Percentiles rank a stretch among this genome's conserved stretches.
Evolutionary conservation across 2,888 invertebrate species (phyloP).

Genomic region (Stramonita haemastoma): DNA sequence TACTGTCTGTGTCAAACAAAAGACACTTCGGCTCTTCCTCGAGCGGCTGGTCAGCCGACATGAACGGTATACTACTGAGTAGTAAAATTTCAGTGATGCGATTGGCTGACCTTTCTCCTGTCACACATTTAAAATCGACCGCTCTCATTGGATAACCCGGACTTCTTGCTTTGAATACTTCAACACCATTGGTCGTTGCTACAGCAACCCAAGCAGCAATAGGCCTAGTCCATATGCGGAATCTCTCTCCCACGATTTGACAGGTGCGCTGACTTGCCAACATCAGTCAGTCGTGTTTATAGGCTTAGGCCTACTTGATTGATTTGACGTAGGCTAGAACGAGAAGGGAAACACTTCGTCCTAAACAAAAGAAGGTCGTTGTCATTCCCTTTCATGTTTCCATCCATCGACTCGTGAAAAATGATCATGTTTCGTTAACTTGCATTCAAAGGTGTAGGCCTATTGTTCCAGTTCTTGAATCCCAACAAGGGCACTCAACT

Average conservation of each 20-base stretch:
- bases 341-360: background rate
- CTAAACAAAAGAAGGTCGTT: constrained; percentile 19
- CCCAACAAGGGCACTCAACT: too few relatives aligned
- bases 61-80: constrained; percentile 59
- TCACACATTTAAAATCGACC: constrained; percentile 63
- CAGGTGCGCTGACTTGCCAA: constrained; percentile 46
- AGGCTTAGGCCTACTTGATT: too few relatives aligned
- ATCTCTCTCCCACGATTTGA: constrained; percentile 39
- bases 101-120: constrained; percentile 64
- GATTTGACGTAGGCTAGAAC: background rate
- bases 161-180: constrained; percentile 51
- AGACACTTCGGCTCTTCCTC: background rate
- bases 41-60: constrained; percentile 30
- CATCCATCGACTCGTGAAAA: background rate
- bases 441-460: too few relatives aligned
- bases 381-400: background rate
- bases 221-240: constrained; percentile 30
- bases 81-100: constrained; percentile 62
- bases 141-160: constrained; percentile 58
- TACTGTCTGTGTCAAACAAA: background rate
- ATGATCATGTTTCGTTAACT: background rate
- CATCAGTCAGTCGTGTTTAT: constrained; percentile 25
- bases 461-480: too few relatives aligned
- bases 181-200: constrained; percentile 44
- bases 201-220: constrained; percentile 43